A percentile compares a stretch with the other conserved stretches of the same genome.
Evolutionary conservation across 2,888 invertebrate species (phyloP).

Genomic region (Callinectes sapidus): DNA sequence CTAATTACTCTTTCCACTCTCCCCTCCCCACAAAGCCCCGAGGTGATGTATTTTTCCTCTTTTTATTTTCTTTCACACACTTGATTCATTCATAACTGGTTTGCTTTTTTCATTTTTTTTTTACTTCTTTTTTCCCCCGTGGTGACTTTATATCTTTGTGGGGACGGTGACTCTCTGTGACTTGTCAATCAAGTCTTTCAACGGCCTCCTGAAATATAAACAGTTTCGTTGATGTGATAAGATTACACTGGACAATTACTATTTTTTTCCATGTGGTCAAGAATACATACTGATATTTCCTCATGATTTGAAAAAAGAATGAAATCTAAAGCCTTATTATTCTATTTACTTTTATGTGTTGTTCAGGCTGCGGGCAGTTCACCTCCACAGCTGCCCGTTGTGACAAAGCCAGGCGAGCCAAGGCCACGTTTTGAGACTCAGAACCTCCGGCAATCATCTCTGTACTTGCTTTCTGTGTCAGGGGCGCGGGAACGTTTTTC

Average conservation of each 20-base stretch:
- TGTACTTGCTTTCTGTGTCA: neutral
- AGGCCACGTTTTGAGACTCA: neutral
- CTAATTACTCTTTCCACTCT: neutral
- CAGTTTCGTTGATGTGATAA: neutral
- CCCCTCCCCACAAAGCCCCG: neutral
- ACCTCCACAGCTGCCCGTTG: neutral
- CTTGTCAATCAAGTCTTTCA: neutral
- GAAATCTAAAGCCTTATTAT: neutral
- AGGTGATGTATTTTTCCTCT: neutral
- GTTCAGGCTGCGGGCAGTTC: neutral
- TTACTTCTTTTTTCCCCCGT: neutral
- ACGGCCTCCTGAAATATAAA: neutral
- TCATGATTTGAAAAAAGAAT: neutral
- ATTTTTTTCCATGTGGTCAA: too few species aligned
- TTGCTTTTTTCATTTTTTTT: neutral
- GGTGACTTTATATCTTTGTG: neutral
- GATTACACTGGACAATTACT: neutral
- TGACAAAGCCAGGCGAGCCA: neutral
- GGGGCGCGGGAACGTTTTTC: neutral
- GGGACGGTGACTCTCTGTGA: neutral
- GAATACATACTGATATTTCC: neutral
- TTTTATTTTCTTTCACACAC: neutral
- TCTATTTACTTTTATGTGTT: neutral
- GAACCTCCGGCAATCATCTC: neutral
- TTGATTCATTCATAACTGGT: conserved; percentile 35